Percentiles rank a stretch among this genome's conserved stretches.
Conservation (phyloP, 2,888 invertebrate species). For the Dryadula phaetusa region DNA sequence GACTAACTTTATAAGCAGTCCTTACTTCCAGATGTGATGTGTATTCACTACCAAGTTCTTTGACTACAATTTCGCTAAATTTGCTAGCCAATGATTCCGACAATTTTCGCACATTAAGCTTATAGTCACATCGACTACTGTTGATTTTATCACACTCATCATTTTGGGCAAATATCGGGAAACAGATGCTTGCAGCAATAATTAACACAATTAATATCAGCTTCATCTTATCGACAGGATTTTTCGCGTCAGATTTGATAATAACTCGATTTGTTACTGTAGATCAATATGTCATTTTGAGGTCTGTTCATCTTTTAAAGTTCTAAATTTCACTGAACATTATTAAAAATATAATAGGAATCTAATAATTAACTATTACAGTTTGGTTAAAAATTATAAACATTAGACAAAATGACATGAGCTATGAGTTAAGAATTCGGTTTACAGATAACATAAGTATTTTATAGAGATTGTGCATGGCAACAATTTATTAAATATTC, state of each 20-base stretch:
- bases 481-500: neutral
- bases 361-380: neutral
- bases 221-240: conserved; percentile 73
- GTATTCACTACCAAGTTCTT: conserved; percentile 75
- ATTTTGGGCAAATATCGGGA: conserved; percentile 61
- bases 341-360: neutral
- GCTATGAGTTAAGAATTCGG: neutral
- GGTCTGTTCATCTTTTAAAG: conserved; percentile 35
- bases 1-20: conserved; percentile 70
- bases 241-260: conserved; percentile 40
- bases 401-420: conserved; percentile 6
- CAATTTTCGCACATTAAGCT: conserved; percentile 66
- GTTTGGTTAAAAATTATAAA: neutral
- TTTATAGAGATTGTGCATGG: neutral
- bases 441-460: neutral
- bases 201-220: conserved; percentile 68
- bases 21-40: conserved; percentile 71
- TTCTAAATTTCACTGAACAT: neutral
- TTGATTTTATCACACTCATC: conserved; percentile 70
- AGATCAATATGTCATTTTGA: conserved; percentile 29
- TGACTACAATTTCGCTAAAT: conserved; percentile 71
- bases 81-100: conserved; percentile 67
- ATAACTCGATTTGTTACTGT: conserved; percentile 38
- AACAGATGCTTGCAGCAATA: conserved; percentile 59
- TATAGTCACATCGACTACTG: conserved; percentile 70